Conservation (phyloP, 2,113 vertebrate species). For the Rhinopithecus roxellana region DNA sequence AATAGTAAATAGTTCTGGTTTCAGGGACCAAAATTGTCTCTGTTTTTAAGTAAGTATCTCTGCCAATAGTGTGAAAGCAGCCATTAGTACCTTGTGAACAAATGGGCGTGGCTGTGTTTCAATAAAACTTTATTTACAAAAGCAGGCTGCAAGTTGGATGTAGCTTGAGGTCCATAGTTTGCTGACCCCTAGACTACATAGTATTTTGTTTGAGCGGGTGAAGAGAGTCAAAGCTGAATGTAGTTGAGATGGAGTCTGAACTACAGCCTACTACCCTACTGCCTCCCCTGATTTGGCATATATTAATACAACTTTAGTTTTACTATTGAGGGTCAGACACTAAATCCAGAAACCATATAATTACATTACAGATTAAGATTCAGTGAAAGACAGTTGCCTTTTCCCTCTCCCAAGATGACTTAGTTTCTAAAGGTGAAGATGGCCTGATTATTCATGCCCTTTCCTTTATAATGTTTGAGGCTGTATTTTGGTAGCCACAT, state of each 20-base stretch:
- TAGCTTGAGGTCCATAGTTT: not conserved
- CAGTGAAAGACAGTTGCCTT: not conserved
- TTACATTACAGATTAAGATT: not conserved
- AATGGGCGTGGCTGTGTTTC: not conserved
- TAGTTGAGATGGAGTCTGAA: not conserved
- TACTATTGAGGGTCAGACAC: not conserved
- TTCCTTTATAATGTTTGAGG: not conserved
- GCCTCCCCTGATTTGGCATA: not conserved
- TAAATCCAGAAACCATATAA: not conserved
- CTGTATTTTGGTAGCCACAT: not conserved
- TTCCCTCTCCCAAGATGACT: not conserved
- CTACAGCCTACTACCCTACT: not conserved
- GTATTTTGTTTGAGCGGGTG: not conserved
- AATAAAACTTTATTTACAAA: conserved; percentile 14
- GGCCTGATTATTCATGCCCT: not conserved
- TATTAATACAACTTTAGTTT: not conserved
- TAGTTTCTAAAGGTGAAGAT: not conserved
- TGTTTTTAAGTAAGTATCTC: not conserved
- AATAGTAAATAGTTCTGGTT: not conserved
- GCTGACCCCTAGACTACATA: not conserved
- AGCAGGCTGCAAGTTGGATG: not conserved
- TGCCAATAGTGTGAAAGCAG: not conserved
- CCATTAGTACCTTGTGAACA: not conserved
- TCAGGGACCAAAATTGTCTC: not conserved
- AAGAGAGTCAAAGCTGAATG: not conserved